These are phyloP conservation scores for Acropternis orthonyx DNA, from an alignment of 2,797 vertebrate genomes.

Conservation along the genomic window DNA sequence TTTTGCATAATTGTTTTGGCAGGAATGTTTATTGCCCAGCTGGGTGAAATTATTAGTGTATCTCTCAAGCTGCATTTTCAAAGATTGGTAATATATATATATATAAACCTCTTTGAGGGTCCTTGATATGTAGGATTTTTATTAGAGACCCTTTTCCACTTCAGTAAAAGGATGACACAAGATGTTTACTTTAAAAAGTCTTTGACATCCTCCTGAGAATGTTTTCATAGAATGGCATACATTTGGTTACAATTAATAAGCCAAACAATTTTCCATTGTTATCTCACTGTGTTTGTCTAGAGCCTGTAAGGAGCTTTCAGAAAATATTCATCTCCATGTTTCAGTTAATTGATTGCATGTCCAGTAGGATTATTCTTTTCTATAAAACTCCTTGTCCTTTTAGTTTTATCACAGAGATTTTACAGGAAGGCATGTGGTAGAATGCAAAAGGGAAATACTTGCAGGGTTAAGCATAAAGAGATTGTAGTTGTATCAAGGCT, in stretches of 20 bases:
- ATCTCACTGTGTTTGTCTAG: slow-evolving; percentile 58
- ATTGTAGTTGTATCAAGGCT: slow-evolving; percentile 2
- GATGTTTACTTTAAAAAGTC: slow-evolving; percentile 66
- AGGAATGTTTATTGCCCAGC: slow-evolving; percentile 83
- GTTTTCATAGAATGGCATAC: slow-evolving; percentile 71
- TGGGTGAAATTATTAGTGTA: slow-evolving; percentile 78
- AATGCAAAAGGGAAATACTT: slow-evolving; percentile 11
- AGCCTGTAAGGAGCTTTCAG: slow-evolving; percentile 29
- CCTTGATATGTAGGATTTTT: slow-evolving; percentile 53
- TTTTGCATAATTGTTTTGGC: slow-evolving; percentile 79
- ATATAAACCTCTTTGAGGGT: slow-evolving; percentile 41
- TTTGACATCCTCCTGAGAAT: slow-evolving; percentile 67
- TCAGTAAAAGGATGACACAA: slow-evolving; percentile 66
- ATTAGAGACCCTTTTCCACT: slow-evolving; percentile 65
- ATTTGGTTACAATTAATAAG: slow-evolving; percentile 72
- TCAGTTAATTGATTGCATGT: slow-evolving; percentile 35
- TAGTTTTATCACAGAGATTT: slow-evolving; percentile 18
- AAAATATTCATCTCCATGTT: slow-evolving; percentile 13
- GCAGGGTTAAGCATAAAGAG: not conserved
- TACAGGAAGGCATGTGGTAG: not conserved
- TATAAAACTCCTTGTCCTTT: not conserved
- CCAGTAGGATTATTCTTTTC: slow-evolving; percentile 15
- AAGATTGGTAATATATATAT: slow-evolving; percentile 52
- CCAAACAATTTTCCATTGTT: slow-evolving; percentile 67
- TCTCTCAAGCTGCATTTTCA: slow-evolving; percentile 71